Percentiles rank a stretch among this genome's conserved stretches.
phyloP scores from a whole-genome alignment of 2,113 vertebrate genomes.

The Pollimyrus isidori region DNA sequence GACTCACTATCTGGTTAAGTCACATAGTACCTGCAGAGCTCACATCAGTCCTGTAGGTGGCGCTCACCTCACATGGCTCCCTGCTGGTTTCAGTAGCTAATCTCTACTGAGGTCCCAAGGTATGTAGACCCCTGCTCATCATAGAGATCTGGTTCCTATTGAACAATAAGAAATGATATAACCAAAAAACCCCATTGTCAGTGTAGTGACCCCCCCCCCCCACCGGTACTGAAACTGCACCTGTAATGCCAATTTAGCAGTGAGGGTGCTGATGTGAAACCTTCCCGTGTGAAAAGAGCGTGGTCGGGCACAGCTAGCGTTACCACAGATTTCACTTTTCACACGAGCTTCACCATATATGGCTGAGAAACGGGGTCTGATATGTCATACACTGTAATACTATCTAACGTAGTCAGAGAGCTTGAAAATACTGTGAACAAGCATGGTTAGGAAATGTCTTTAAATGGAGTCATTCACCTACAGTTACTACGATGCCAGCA shows the following conservation, averaged over 20 bases:
- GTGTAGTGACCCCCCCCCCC: neutral
- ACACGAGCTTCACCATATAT: neutral
- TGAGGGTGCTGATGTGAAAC: neutral
- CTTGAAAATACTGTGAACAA: neutral
- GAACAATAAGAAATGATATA: neutral
- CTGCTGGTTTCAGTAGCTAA: neutral
- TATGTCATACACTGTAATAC: neutral
- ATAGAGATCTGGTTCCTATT: neutral
- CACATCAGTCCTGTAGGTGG: neutral
- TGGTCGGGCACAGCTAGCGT: neutral
- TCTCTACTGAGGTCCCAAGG: neutral
- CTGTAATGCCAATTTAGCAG: neutral
- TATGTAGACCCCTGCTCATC: neutral
- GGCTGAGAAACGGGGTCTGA: neutral
- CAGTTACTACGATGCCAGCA: neutral
- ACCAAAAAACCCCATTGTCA: neutral
- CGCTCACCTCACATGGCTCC: neutral
- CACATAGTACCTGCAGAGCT: neutral
- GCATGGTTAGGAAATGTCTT: neutral
- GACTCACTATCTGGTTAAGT: neutral
- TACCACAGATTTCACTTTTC: neutral
- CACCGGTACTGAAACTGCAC: neutral
- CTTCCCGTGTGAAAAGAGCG: neutral
- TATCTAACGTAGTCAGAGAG: neutral
- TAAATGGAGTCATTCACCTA: constrained; percentile 1